Conservation (phyloP, 2,113 vertebrate species). For the Chaetodon trifascialis region DNA sequence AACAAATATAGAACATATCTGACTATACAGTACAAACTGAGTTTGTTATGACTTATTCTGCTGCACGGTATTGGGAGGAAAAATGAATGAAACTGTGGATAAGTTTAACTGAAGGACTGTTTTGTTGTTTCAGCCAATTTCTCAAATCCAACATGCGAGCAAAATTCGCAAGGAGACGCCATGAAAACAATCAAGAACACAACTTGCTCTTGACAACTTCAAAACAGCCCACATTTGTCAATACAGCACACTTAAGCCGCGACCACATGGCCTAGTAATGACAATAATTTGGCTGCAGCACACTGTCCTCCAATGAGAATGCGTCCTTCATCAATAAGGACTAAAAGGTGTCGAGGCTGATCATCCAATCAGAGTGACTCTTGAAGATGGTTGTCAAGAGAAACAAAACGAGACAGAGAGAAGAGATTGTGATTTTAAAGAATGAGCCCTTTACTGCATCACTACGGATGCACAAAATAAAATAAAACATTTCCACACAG, state of each 20-base stretch:
- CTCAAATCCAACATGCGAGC: background rate
- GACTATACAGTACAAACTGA: background rate
- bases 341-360: conserved; percentile 15
- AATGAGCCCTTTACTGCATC: conserved; percentile 23
- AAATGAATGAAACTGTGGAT: background rate
- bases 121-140: conserved; percentile 12
- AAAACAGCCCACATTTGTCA: background rate
- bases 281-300: conserved; percentile 10
- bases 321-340: conserved; percentile 27
- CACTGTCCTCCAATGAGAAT: conserved; percentile 5
- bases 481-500: conserved; percentile 18
- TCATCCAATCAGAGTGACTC: conserved; percentile 26
- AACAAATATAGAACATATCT: background rate
- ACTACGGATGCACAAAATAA: background rate
- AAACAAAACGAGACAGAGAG: background rate
- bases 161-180: background rate
- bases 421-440: conserved; percentile 11
- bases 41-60: background rate
- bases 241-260: background rate
- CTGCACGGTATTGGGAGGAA: background rate
- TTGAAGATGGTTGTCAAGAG: conserved; percentile 6
- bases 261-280: background rate
- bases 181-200: background rate
- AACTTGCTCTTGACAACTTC: background rate
- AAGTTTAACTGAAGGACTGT: background rate